phyloP scores from a whole-genome alignment of 2,113 vertebrate species.

The Willisornis vidua region DNA sequence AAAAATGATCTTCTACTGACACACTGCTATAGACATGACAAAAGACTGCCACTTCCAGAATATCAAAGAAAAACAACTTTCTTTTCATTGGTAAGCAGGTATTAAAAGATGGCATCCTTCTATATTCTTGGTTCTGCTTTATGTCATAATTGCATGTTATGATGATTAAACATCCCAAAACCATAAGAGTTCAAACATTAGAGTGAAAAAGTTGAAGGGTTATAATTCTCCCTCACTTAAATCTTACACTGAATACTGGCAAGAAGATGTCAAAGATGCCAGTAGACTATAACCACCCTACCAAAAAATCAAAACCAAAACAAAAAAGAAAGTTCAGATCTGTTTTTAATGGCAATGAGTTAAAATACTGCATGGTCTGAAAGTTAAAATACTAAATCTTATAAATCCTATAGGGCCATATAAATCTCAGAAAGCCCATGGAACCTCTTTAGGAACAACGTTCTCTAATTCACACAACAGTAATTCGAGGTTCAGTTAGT shows the following conservation, averaged over 20 bases:
- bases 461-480: neutral
- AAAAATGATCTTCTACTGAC: neutral
- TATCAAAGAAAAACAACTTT: neutral
- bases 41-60: neutral
- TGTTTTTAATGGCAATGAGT: neutral
- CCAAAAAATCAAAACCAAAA: neutral
- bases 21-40: neutral
- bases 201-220: neutral
- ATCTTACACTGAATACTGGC: neutral
- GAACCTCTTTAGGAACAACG: neutral
- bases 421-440: neutral
- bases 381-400: neutral
- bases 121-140: neutral
- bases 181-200: neutral
- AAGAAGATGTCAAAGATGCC: neutral
- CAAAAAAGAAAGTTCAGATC: neutral
- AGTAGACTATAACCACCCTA: neutral
- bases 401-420: neutral
- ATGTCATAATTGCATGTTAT: neutral
- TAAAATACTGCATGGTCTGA: neutral
- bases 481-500: conserved; percentile 27
- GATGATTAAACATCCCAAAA: neutral
- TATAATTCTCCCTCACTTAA: neutral
- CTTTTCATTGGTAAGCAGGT: neutral
- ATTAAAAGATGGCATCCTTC: neutral